Conservation (phyloP, 2,113 vertebrate genomes). For the Bagarius yarrelli region DNA sequence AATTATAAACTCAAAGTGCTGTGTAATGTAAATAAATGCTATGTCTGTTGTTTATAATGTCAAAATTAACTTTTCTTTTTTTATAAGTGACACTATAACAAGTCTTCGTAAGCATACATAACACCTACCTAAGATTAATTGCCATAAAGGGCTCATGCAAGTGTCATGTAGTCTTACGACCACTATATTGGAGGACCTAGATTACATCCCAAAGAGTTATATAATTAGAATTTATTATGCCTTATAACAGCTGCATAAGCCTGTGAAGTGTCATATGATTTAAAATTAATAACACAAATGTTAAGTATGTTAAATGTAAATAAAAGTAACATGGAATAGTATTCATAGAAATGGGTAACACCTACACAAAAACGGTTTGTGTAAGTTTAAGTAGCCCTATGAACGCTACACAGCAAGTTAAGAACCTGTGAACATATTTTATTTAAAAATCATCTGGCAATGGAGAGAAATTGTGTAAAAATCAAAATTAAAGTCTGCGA, state of each 20-base stretch:
- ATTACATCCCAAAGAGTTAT: not conserved
- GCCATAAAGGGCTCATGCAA: not conserved
- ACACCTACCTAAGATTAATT: not conserved
- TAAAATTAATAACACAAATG: too few relatives aligned
- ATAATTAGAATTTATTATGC: too few relatives aligned
- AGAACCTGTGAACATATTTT: not conserved
- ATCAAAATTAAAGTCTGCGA: too few relatives aligned
- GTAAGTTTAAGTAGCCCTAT: not conserved
- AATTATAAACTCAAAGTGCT: not conserved
- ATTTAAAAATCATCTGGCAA: too few relatives aligned
- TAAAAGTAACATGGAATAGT: too few relatives aligned
- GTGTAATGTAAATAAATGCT: not conserved
- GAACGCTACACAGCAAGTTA: not conserved
- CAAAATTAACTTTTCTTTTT: too few relatives aligned
- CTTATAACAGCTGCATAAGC: too few relatives aligned
- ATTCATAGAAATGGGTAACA: too few relatives aligned
- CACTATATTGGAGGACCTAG: not conserved
- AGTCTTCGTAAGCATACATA: not conserved
- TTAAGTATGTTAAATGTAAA: too few relatives aligned
- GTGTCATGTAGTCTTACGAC: not conserved
- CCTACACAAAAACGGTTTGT: too few relatives aligned
- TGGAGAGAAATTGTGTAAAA: too few relatives aligned
- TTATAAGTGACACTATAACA: not conserved
- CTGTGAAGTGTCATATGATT: too few relatives aligned
- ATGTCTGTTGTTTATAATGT: not conserved